phyloP scores from a whole-genome alignment of 2,113 vertebrate species.

The Phrynosoma platyrhinos region DNA sequence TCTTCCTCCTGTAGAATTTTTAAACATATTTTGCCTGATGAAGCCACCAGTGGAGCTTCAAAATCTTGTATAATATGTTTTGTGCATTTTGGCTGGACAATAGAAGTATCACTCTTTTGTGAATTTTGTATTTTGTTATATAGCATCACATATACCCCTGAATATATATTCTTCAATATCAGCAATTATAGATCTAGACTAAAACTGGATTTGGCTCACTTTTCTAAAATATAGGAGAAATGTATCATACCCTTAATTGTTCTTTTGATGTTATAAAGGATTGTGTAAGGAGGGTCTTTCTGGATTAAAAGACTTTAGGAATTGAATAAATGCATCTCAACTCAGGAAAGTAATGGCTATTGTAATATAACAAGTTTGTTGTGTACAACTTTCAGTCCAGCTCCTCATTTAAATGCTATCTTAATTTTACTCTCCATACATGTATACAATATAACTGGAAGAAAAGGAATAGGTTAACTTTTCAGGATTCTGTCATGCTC shows the following conservation, averaged over 20 bases:
- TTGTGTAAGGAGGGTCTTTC: neutral
- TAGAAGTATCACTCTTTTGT: too few species aligned
- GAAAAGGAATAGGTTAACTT: neutral
- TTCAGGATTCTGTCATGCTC: neutral
- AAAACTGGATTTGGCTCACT: neutral
- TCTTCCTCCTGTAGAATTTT: too few species aligned
- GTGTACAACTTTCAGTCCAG: neutral
- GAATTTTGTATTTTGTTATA: too few species aligned
- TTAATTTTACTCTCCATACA: neutral
- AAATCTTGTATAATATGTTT: too few species aligned
- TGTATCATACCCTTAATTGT: neutral
- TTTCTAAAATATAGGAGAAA: neutral
- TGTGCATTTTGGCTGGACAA: too few species aligned
- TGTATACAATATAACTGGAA: neutral
- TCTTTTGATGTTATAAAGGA: neutral
- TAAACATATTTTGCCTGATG: too few species aligned
- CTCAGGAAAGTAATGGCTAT: neutral
- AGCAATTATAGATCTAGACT: too few species aligned
- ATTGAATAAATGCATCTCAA: neutral
- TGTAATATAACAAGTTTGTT: neutral
- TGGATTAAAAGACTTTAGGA: neutral
- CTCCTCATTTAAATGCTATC: neutral
- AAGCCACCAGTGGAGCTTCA: too few species aligned
- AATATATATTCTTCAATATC: too few species aligned
- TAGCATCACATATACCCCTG: too few species aligned